Evolutionary conservation across 2,113 vertebrate species (phyloP).

Genomic region (Acinonyx jubatus): DNA sequence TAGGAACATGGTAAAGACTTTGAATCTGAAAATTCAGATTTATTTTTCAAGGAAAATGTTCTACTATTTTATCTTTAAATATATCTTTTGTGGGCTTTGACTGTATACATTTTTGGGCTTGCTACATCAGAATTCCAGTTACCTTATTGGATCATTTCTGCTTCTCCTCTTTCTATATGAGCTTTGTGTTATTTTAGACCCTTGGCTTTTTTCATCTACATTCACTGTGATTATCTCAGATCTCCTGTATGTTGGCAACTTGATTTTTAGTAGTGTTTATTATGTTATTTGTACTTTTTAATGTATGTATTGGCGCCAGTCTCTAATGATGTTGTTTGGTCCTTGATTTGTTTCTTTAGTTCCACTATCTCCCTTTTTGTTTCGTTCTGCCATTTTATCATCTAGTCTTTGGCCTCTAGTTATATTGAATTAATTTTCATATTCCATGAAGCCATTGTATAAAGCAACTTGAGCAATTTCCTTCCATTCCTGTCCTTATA

Average conservation of each 20-base stretch:
- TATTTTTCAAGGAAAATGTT: background rate
- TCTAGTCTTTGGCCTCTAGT: constrained; percentile 13
- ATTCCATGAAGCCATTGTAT: background rate
- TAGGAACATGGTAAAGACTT: background rate
- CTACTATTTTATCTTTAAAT: background rate
- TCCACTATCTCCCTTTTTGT: background rate
- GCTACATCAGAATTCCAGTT: background rate
- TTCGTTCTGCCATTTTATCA: background rate
- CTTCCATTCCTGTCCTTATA: background rate
- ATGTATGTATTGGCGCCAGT: background rate
- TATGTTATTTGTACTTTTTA: background rate
- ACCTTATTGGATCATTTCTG: background rate
- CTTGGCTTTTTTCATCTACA: background rate
- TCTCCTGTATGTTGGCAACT: background rate
- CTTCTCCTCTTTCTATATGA: background rate
- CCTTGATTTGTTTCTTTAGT: background rate
- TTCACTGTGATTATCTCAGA: background rate
- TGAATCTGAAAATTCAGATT: background rate
- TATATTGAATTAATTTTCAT: constrained; percentile 39
- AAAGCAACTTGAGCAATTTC: background rate
- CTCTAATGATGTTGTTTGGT: background rate
- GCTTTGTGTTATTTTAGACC: background rate
- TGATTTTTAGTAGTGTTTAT: background rate
- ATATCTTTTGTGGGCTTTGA: background rate
- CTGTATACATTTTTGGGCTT: background rate